Evolutionary conservation across 1,140 invertebrate genomes (phyloP).

Genomic region (Ooceraea biroi): DNA sequence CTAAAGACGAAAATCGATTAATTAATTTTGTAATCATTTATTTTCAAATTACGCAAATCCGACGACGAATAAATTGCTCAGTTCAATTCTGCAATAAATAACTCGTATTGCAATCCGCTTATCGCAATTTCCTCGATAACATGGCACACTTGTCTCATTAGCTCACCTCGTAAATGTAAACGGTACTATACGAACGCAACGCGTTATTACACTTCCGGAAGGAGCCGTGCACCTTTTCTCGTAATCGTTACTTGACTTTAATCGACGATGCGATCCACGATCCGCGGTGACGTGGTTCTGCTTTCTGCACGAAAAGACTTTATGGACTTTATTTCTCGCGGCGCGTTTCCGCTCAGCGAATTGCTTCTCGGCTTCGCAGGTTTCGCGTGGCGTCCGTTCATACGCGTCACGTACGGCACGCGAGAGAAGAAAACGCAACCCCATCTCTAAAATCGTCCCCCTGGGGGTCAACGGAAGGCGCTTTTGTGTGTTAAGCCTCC

Average conservation of each 20-base stretch:
- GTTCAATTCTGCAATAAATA: background rate
- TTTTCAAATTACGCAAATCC: background rate
- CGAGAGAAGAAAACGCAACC: constrained; percentile 70
- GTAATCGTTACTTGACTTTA: constrained; percentile 14
- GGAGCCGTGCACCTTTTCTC: background rate
- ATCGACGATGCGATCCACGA: background rate
- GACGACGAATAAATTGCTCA: background rate
- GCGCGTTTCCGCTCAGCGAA: background rate
- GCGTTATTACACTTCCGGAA: background rate
- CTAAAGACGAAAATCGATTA: too few species aligned
- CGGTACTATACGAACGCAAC: background rate
- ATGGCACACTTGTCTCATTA: background rate
- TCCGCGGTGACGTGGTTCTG: background rate
- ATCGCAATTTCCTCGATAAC: background rate
- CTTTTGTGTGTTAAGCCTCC: constrained; percentile 74
- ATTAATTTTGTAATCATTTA: too few species aligned
- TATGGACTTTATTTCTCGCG: background rate
- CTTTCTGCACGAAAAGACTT: constrained; percentile 1
- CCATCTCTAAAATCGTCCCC: constrained; percentile 58
- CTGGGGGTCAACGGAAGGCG: constrained; percentile 65
- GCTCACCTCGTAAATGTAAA: background rate
- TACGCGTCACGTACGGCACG: constrained; percentile 70
- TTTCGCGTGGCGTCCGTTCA: constrained; percentile 39
- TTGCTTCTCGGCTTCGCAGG: constrained; percentile 8
- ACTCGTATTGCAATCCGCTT: background rate